Conservation (phyloP, 2,113 vertebrate genomes). For the Sialia sialis region DNA sequence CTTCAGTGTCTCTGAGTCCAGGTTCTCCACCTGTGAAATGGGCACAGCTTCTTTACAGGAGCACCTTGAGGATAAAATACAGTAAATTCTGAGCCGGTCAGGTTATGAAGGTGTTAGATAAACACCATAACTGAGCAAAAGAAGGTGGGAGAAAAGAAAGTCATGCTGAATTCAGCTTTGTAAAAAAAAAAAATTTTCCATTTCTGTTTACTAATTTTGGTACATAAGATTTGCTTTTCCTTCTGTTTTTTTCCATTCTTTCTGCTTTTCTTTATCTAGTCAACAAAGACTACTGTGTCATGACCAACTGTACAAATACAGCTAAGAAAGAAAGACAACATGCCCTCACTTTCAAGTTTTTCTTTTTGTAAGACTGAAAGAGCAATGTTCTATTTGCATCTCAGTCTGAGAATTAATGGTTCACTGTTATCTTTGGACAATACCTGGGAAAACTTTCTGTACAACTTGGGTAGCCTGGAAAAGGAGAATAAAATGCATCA, state of each 20-base stretch:
- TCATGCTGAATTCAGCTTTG: neutral
- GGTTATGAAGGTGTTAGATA: neutral
- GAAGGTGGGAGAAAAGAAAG: neutral
- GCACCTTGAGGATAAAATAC: neutral
- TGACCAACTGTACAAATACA: neutral
- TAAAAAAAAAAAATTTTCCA: neutral
- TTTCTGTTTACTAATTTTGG: neutral
- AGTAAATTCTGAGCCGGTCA: neutral
- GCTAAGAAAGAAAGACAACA: neutral
- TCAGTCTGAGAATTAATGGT: neutral
- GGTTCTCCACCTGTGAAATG: neutral
- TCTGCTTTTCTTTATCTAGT: neutral
- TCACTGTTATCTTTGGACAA: neutral
- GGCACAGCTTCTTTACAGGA: neutral
- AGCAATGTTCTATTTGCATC: neutral
- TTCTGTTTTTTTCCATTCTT: neutral
- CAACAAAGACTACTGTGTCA: neutral
- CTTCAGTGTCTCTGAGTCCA: neutral
- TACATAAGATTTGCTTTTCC: neutral
- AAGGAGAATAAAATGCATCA: neutral
- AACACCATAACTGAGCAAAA: neutral
- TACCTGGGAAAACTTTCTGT: neutral
- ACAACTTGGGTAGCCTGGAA: neutral
- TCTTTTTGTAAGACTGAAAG: neutral
- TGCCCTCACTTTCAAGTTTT: neutral